A percentile compares a stretch with the other conserved stretches of the same genome.
Conservation (phyloP, 2,113 vertebrate genomes). For the Tringa solitaria region DNA sequence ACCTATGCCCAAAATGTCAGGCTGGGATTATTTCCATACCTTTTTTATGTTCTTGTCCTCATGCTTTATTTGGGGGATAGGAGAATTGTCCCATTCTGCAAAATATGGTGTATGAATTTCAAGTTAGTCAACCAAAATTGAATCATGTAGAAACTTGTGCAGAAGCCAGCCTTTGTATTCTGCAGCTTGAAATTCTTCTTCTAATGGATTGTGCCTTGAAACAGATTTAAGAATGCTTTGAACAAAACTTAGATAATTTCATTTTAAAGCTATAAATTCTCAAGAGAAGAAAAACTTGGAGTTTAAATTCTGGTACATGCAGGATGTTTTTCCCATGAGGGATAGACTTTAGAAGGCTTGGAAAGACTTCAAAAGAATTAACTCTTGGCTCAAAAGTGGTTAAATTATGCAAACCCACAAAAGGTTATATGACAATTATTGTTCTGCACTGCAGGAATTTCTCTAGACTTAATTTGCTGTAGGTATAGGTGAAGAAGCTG, state of each 20-base stretch:
- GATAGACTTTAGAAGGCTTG: not conserved
- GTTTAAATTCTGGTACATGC: not conserved
- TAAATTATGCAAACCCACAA: not conserved
- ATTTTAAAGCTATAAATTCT: not conserved
- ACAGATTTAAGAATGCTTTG: not conserved
- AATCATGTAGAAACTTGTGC: not conserved
- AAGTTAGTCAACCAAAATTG: not conserved
- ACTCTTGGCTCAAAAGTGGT: not conserved
- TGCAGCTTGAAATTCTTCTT: not conserved
- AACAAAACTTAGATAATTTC: not conserved
- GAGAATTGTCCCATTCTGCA: not conserved
- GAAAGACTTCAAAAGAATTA: not conserved
- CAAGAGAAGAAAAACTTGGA: not conserved
- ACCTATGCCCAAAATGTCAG: not conserved
- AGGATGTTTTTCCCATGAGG: not conserved
- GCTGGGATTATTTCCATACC: not conserved
- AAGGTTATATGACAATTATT: not conserved
- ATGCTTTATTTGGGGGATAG: not conserved
- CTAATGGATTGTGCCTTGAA: not conserved
- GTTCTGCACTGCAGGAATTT: not conserved
- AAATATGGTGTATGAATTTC: not conserved
- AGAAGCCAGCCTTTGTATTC: not conserved
- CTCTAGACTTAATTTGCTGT: not conserved
- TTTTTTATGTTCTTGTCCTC: not conserved
- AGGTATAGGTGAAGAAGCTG: not conserved